Conservation (phyloP, 2,888 invertebrate species). For the Camponotus fellah region DNA sequence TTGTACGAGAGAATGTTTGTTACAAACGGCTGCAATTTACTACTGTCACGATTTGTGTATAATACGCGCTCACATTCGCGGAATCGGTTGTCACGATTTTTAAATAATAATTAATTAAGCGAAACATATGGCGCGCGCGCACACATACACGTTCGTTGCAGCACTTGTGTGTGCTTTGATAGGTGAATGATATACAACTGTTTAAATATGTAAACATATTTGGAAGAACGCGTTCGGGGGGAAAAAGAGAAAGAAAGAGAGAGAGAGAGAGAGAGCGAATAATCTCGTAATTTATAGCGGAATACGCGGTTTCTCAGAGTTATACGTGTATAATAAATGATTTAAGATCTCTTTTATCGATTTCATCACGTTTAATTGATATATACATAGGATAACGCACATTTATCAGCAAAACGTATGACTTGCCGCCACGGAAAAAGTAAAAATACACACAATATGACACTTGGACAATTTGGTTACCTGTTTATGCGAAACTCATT, state of each 20-base stretch:
- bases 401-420: neutral
- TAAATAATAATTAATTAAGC: conserved; percentile 50
- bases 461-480: neutral
- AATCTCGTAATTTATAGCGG: conserved; percentile 31
- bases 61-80: conserved; percentile 12
- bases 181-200: conserved; percentile 26
- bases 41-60: conserved; percentile 43
- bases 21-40: conserved; percentile 46
- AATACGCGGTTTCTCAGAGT: neutral
- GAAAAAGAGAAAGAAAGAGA: neutral
- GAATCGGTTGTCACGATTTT: conserved; percentile 33
- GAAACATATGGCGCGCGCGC: neutral
- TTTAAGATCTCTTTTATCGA: conserved; percentile 20
- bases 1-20: conserved; percentile 56
- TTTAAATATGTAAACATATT: conserved; percentile 32
- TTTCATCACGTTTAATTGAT: conserved; percentile 16
- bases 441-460: neutral
- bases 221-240: neutral
- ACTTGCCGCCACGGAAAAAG: neutral
- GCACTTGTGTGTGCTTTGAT: conserved; percentile 1
- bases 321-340: neutral
- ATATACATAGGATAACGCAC: neutral
- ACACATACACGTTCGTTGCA: neutral
- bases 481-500: neutral
- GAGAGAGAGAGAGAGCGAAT: neutral